These are phyloP conservation scores for Oligia fasciuncula DNA, from an alignment of 2,888 invertebrate species.

Conservation along the genomic window DNA sequence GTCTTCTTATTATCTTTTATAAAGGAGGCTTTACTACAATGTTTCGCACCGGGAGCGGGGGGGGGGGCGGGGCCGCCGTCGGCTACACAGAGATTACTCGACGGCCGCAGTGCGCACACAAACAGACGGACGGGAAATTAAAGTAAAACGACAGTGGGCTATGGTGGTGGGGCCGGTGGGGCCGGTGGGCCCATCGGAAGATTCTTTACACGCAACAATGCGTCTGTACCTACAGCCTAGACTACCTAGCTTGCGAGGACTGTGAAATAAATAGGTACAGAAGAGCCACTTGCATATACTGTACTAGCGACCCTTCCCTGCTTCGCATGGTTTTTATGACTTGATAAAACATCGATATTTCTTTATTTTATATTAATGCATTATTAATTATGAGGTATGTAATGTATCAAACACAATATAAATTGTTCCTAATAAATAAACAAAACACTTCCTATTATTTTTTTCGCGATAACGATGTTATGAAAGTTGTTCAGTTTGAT, in stretches of 20 bases:
- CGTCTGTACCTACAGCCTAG: conserved; percentile 15
- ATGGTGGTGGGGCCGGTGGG: conserved; percentile 24
- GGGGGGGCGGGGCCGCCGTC: conserved; percentile 54
- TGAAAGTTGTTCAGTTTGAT: neutral
- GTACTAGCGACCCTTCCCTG: neutral
- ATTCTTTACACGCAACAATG: conserved; percentile 61
- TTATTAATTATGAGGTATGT: too few species aligned
- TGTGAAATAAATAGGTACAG: neutral
- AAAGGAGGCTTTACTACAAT: neutral
- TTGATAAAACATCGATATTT: neutral
- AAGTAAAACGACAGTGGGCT: conserved; percentile 66
- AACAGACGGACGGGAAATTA: conserved; percentile 65
- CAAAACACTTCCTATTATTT: neutral
- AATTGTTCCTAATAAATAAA: neutral
- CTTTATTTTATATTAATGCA: neutral
- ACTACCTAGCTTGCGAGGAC: neutral
- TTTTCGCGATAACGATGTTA: neutral
- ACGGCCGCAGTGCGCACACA: conserved; percentile 61
- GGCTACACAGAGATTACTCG: conserved; percentile 76
- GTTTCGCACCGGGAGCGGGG: conserved; percentile 18
- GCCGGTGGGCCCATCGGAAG: conserved; percentile 49
- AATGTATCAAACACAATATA: too few species aligned
- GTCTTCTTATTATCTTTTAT: neutral
- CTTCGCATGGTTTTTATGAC: neutral
- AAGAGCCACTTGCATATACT: neutral